Evolutionary conservation across 1,140 invertebrate species (phyloP).

Genomic region (Lanistes nyassanus): DNA sequence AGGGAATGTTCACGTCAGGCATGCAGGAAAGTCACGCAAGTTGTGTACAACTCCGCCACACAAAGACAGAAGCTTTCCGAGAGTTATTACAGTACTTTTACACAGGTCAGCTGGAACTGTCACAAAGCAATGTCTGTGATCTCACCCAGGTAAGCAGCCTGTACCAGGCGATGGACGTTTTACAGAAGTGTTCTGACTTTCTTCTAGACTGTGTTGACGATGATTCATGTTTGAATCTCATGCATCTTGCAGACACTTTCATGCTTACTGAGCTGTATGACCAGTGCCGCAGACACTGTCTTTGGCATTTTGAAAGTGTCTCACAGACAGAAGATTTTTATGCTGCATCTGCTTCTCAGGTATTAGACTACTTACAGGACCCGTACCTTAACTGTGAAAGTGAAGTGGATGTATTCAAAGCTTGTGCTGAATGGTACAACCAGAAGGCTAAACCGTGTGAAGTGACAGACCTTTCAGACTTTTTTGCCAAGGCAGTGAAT

Average conservation of each 20-base stretch:
- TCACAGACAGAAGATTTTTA: slow-evolving; percentile 15
- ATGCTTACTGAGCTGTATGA: slow-evolving; percentile 13
- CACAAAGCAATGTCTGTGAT: background rate
- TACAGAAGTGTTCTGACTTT: slow-evolving; percentile 9
- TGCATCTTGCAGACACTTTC: slow-evolving; percentile 6
- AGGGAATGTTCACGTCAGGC: slow-evolving; percentile 17
- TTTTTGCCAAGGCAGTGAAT: slow-evolving; percentile 4
- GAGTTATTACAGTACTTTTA: slow-evolving; percentile 8
- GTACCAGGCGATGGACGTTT: background rate
- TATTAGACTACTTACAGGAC: slow-evolving; percentile 17
- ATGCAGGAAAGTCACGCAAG: slow-evolving; percentile 10
- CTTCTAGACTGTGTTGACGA: slow-evolving; percentile 7
- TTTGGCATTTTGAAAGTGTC: slow-evolving; percentile 19
- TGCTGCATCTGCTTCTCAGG: background rate
- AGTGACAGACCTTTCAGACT: background rate
- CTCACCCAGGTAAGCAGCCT: background rate
- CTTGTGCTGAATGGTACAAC: slow-evolving; percentile 3
- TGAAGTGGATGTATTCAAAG: slow-evolving; percentile 22
- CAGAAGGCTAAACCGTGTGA: slow-evolving; percentile 8
- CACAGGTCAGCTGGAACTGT: slow-evolving; percentile 2
- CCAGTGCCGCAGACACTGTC: background rate
- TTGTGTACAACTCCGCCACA: background rate
- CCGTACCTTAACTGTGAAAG: slow-evolving; percentile 12
- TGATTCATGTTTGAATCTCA: slow-evolving; percentile 17
- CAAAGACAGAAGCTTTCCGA: background rate